Evolutionary conservation across 2,888 invertebrate genomes (phyloP).

Genomic region (Xestia c-nigrum): DNA sequence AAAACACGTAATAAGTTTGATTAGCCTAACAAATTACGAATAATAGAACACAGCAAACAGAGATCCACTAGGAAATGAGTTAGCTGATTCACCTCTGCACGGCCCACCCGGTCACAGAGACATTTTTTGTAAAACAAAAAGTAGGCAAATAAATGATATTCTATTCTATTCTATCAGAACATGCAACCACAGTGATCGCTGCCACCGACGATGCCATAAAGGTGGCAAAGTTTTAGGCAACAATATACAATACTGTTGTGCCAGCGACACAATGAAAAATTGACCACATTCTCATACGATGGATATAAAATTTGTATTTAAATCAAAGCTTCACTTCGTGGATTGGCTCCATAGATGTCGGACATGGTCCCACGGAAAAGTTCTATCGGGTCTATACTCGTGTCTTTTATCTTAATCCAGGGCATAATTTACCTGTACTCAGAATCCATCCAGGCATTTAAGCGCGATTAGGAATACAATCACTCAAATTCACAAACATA

Average conservation of each 20-base stretch:
- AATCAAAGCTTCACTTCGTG: not conserved
- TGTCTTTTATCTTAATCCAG: not conserved
- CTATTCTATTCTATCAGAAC: no score
- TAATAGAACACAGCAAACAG: no score
- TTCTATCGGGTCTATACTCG: not conserved
- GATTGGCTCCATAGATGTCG: not conserved
- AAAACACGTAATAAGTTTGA: no score
- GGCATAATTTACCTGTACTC: not conserved
- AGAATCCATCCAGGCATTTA: not conserved
- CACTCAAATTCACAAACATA: not conserved
- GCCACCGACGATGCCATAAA: not conserved
- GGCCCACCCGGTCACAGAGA: no score
- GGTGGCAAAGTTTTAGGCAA: not conserved
- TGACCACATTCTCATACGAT: not conserved
- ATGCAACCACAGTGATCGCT: not conserved
- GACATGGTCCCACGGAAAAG: not conserved
- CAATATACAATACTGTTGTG: not conserved
- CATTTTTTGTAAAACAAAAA: no score
- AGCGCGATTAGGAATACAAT: not conserved
- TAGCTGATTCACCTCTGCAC: no score
- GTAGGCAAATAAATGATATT: no score
- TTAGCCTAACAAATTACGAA: no score
- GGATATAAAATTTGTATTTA: not conserved
- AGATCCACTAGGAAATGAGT: no score
- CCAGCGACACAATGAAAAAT: not conserved